These are phyloP conservation scores for Morone saxatilis DNA, from an alignment of 2,113 vertebrate genomes.

Conservation along the genomic window DNA sequence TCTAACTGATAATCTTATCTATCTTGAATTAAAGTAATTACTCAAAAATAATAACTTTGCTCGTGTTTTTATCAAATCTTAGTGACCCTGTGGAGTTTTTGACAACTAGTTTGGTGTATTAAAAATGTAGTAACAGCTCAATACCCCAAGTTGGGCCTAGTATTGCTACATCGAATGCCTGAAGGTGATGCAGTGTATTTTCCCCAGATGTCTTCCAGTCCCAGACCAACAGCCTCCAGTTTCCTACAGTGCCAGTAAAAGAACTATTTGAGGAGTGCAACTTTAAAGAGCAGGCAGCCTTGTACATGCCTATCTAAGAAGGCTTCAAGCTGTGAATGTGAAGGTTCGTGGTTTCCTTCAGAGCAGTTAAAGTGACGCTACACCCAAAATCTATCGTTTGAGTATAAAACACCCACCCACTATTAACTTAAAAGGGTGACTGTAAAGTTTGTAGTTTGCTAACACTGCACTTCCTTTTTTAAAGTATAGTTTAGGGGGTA, in stretches of 20 bases:
- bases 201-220: slow-evolving; percentile 62
- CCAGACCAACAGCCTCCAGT: slow-evolving; percentile 67
- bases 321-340: slow-evolving; percentile 64
- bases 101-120: not conserved
- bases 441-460: slow-evolving; percentile 64
- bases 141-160: not conserved
- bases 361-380: slow-evolving; percentile 49
- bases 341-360: slow-evolving; percentile 64
- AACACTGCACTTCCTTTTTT: slow-evolving; percentile 34
- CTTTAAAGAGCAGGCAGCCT: slow-evolving; percentile 52
- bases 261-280: slow-evolving; percentile 47
- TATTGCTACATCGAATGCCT: slow-evolving; percentile 31
- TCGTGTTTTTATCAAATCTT: not conserved
- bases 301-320: slow-evolving; percentile 56
- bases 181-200: slow-evolving; percentile 18
- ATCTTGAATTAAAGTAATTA: not conserved
- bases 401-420: slow-evolving; percentile 42
- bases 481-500: slow-evolving; percentile 8
- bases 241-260: slow-evolving; percentile 73
- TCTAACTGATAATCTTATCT: too few species aligned
- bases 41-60: not conserved
- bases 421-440: slow-evolving; percentile 52
- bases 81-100: not conserved
- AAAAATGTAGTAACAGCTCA: not conserved
- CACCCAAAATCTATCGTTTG: slow-evolving; percentile 42